A percentile compares a stretch with the other conserved stretches of the same genome.
Conservation (phyloP, 1,140 invertebrate genomes). For the Macrobrachium rosenbergii region DNA sequence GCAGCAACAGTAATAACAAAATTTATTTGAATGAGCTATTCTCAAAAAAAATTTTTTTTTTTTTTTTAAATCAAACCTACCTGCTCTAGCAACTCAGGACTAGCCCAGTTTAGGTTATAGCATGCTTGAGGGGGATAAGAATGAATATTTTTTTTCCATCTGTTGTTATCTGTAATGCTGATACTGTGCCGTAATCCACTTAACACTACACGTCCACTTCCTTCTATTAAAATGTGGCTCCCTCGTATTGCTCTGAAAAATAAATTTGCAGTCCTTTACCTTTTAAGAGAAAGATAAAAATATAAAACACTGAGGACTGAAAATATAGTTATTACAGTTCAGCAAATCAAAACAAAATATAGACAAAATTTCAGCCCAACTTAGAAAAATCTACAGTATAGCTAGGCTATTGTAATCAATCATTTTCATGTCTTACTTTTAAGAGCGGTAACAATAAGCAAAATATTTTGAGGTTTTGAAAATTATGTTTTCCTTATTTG, state of each 20-base stretch:
- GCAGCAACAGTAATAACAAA: neutral
- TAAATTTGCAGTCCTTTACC: slow-evolving; percentile 28
- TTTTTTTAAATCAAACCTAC: slow-evolving; percentile 69
- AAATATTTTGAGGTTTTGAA: no score
- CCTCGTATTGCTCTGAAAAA: slow-evolving; percentile 82
- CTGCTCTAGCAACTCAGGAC: slow-evolving; percentile 91
- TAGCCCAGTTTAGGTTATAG: slow-evolving; percentile 86
- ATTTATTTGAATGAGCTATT: neutral
- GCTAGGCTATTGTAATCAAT: no score
- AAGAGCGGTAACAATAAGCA: no score
- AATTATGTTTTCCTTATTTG: no score
- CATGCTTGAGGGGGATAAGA: slow-evolving; percentile 80
- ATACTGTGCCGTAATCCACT: slow-evolving; percentile 85
- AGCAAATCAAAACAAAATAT: no score
- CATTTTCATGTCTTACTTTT: no score
- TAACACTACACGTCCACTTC: slow-evolving; percentile 79
- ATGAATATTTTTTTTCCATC: slow-evolving; percentile 79
- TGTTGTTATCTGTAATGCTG: slow-evolving; percentile 79
- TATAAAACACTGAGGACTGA: no score
- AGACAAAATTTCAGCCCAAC: no score
- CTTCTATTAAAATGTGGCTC: slow-evolving; percentile 85
- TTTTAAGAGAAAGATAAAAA: neutral
- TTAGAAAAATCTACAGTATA: no score
- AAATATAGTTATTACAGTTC: no score
- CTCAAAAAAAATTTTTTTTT: neutral